Evolutionary conservation across 2,797 vertebrate species (phyloP), one percentile per base, ranked within the genome.

Genomic region (Hypotaenidia philippensis): DNA sequence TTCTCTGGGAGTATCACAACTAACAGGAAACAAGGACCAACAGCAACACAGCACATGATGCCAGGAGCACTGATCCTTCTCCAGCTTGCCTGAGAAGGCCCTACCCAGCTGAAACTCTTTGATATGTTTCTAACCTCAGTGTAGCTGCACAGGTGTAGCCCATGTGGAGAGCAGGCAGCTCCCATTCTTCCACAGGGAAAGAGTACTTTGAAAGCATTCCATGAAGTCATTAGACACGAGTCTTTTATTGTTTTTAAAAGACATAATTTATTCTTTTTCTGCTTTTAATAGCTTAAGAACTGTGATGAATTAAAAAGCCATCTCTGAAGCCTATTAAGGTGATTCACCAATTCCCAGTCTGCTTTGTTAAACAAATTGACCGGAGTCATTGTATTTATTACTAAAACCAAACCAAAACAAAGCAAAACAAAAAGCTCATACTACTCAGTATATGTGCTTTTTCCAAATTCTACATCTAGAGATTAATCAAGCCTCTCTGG

Each of bases 201-300:
- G 8, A n/a, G 76, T 91, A 77, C 93, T 97, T 96, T 90, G 94
- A 97, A 97, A 97, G 60, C 63, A 40, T 77, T 92, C 88, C 92
- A 90, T 68, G 68, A 87, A 92, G 83, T 95, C 95, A 94, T 96
- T 96, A 95, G 93, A 89, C 71, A 41, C 45, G 29, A 93, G 86
- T 79, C 95, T 94, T 66, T 80, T 96, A 93, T 34, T 90, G 89
- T 82, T 96, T 93, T 80, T 93, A 80, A 90, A 86, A 94, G 77
- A 82, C 63, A 72, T 79, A 69, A 94, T 93, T 92, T 86, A 71
- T 56, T 91, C 15, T 25, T 29, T 81, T 64, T 88, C 56, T 23
- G 70, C 41, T 89, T 94, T 85, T 70, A 87, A 89, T 89, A 74
- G 66, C 74, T 84, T 71, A 74, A 93, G 85, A 92, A 82, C 31